A percentile compares a stretch with the other conserved stretches of the same genome.
Evolutionary conservation across 2,797 vertebrate genomes (phyloP).

Genomic region (Paratrypauchen microcephalus): DNA sequence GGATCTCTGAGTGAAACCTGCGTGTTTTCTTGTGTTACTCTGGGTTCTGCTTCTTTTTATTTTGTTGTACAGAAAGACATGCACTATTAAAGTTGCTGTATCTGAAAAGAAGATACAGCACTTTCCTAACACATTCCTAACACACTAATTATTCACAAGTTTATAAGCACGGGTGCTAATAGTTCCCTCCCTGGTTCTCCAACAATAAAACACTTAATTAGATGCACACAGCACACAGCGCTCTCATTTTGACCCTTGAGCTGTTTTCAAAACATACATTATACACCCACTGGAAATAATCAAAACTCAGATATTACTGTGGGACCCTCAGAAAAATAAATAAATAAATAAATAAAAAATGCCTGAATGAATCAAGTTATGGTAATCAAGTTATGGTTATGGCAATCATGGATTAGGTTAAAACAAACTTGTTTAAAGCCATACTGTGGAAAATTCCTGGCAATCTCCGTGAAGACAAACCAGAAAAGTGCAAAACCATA

Average conservation of each 20-base stretch:
- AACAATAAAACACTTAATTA: no score
- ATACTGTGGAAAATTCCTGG: background rate
- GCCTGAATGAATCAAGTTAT: no score
- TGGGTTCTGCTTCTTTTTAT: background rate
- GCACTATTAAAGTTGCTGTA: no score
- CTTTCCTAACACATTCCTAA: background rate
- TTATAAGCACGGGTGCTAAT: no score
- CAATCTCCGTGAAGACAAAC: background rate
- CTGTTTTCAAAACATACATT: no score
- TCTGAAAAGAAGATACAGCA: no score
- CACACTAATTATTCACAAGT: background rate
- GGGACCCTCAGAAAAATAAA: background rate
- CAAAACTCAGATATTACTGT: background rate
- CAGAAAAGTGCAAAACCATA: background rate
- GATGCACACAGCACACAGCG: no score
- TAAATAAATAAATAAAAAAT: no score
- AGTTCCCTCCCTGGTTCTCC: no score
- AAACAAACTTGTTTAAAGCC: background rate
- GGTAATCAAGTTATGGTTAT: background rate
- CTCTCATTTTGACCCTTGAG: no score
- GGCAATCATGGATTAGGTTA: background rate
- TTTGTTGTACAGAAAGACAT: background rate
- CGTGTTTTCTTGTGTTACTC: background rate
- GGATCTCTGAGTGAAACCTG: background rate
- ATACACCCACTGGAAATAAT: no score